These are phyloP conservation scores for Megalonaias nervosa DNA, from an alignment of 1,140 invertebrate genomes.

Conservation along the genomic window DNA sequence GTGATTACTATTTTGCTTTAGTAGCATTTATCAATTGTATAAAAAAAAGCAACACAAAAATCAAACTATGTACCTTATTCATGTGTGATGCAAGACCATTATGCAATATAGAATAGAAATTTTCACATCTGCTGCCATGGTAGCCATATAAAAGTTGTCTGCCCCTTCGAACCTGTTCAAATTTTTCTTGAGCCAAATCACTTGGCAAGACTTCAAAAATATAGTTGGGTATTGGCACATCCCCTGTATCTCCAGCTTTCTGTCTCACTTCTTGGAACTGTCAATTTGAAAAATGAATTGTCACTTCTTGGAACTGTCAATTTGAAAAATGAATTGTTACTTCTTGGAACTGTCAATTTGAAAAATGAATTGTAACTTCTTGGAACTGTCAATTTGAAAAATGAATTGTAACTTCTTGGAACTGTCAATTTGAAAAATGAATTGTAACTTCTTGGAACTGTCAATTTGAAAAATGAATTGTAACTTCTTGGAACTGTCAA, in stretches of 20 bases:
- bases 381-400: slow-evolving; percentile 47
- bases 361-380: slow-evolving; percentile 33
- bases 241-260: slow-evolving; percentile 66
- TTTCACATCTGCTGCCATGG: slow-evolving; percentile 85
- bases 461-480: background rate
- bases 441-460: slow-evolving; percentile 57
- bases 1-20: background rate
- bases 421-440: slow-evolving; percentile 41
- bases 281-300: background rate
- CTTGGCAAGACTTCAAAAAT: slow-evolving; percentile 68
- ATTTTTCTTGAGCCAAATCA: slow-evolving; percentile 56
- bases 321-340: slow-evolving; percentile 25
- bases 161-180: slow-evolving; percentile 67
- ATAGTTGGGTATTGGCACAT: slow-evolving; percentile 61
- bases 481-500: slow-evolving; percentile 60
- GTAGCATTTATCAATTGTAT: background rate
- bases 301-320: slow-evolving; percentile 58
- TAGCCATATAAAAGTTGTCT: slow-evolving; percentile 80
- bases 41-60: slow-evolving; percentile 70
- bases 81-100: slow-evolving; percentile 84
- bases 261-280: slow-evolving; percentile 66
- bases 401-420: slow-evolving; percentile 43
- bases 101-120: slow-evolving; percentile 86
- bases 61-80: slow-evolving; percentile 77
- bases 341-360: slow-evolving; percentile 49